Percentiles rank a stretch among this genome's conserved stretches.
phyloP scores from a whole-genome alignment of 2,888 invertebrate genomes.

The Automeris io region DNA sequence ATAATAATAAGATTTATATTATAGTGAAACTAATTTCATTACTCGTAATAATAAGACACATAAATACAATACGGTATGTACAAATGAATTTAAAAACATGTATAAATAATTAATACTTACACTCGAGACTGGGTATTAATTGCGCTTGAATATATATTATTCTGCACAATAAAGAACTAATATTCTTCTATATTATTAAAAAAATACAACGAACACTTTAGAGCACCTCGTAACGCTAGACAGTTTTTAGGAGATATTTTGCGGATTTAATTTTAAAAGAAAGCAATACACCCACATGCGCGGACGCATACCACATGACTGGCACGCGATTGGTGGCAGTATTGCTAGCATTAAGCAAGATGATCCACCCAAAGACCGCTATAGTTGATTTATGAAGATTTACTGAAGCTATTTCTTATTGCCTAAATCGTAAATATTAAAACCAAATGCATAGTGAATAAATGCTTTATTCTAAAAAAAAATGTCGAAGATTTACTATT shows the following conservation, averaged over 20 bases:
- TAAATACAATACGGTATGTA: background rate
- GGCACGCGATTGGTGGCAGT: conserved; percentile 43
- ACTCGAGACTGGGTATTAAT: too few species aligned
- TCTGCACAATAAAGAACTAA: background rate
- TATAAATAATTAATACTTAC: conserved; percentile 1
- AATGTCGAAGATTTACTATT: too few species aligned
- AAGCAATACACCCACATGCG: conserved; percentile 40
- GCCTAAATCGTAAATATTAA: too few species aligned
- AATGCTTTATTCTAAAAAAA: too few species aligned
- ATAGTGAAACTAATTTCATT: background rate
- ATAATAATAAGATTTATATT: background rate
- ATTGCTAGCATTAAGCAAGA: too few species aligned
- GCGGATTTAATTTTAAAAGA: conserved; percentile 2
- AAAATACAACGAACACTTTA: background rate
- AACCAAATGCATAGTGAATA: too few species aligned
- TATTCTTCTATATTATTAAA: background rate
- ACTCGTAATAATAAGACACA: background rate
- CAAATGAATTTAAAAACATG: background rate
- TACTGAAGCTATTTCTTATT: too few species aligned
- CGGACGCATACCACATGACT: conserved; percentile 45
- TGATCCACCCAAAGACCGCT: too few species aligned
- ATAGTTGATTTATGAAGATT: too few species aligned
- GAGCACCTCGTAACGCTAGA: background rate
- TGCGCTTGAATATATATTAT: background rate
- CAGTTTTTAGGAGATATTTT: background rate